Conservation (phyloP, 2,797 vertebrate genomes). For the Rhadinocentrus ornatus region DNA sequence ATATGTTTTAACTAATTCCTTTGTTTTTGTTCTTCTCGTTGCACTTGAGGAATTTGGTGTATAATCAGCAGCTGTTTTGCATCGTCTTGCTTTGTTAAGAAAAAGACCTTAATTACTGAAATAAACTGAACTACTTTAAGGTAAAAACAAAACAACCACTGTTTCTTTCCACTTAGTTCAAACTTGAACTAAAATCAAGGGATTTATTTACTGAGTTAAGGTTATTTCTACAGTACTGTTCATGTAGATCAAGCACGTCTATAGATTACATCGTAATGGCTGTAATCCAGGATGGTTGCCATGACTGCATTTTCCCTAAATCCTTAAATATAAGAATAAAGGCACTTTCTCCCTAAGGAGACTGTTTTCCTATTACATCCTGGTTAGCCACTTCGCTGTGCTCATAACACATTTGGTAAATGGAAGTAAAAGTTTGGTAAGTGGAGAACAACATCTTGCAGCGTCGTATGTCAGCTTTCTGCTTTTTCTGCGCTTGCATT, state of each 20-base stretch:
- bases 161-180: too few relatives aligned
- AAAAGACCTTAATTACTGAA: neutral
- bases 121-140: neutral
- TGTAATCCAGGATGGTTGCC: neutral
- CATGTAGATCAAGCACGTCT: too few relatives aligned
- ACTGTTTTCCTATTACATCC: neutral
- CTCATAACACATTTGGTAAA: slow-evolving; percentile 5
- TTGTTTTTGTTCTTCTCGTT: neutral
- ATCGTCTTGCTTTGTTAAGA: neutral
- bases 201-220: too few relatives aligned
- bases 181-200: neutral
- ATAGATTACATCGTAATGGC: neutral
- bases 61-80: neutral
- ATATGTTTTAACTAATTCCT: neutral
- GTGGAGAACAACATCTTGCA: too few relatives aligned
- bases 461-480: too few relatives aligned
- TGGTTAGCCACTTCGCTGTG: slow-evolving; percentile 18
- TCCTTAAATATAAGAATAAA: neutral
- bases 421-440: slow-evolving; percentile 29
- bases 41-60: neutral
- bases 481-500: neutral
- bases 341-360: neutral
- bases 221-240: too few relatives aligned
- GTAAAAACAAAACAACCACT: too few relatives aligned
- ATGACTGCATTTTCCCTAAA: slow-evolving; percentile 2